Evolutionary conservation across 2,888 invertebrate species (phyloP), one percentile per base, ranked within the genome.

Genomic region (Dorcus hopei): DNA sequence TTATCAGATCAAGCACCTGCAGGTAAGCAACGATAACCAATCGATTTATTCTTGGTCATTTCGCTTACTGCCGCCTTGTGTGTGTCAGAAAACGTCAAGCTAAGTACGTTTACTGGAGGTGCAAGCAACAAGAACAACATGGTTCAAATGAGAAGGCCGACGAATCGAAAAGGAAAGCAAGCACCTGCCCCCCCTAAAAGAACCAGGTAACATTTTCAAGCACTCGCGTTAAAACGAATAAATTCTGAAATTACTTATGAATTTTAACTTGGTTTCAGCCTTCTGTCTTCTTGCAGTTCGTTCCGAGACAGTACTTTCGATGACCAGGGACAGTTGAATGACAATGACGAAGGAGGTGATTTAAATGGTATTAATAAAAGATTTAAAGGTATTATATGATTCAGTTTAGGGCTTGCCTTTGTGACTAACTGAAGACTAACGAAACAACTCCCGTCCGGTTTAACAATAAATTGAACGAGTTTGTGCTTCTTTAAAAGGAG

Each of bases 121-220:
- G 77, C 81, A 49, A 82, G 82, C 63, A 82, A 82, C 66, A 87
- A 85, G 69, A 84, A 83, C 65, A 85, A 80, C 65, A 82, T 85
- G 70, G 93, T 94, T 52, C 93, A 93, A 80, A 86, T 94, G 87
- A 84, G 93, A 61, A 83, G 93, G 68, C 89, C 91, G 52, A 93
- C 92, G 60, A 93, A 93, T 78, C 87, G 93, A 67, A 90, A 91
- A 74, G 95, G 95, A 66, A 95, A 95, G 78, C 93, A 93, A 73
- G 95, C 96, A 33, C 97, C 97, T 47, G 92, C 95, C 16, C 97
- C 97, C 61, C 97, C 97, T 38, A 95, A 96, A 79, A 85, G 97
- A 69, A 97, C 97, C 66, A 94, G 93, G 93, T 93, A 80, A 66
- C 41, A 33, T 39, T 49, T 41, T 8, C 14, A 11, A 59, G 47